Conservation (phyloP, 1,140 invertebrate genomes). For the Drosophila aff. region DNA sequence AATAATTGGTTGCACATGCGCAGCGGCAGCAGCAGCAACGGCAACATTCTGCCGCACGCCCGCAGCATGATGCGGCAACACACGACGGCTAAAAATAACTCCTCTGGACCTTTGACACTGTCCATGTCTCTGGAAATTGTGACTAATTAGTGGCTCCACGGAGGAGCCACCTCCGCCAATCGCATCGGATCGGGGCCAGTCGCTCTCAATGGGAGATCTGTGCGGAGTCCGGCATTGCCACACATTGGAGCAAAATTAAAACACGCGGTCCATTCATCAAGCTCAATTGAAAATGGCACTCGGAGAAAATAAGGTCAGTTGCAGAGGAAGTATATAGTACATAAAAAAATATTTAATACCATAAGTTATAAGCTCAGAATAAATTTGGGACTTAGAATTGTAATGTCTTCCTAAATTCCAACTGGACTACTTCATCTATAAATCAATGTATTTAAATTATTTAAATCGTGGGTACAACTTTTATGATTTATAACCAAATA, state of each 20-base stretch:
- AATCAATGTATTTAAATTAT: too few relatives aligned
- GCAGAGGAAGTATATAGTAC: too few relatives aligned
- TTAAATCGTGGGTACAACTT: background rate
- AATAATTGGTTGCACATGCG: conserved; percentile 84
- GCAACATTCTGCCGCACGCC: conserved; percentile 60
- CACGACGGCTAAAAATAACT: conserved; percentile 50
- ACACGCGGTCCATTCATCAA: conserved; percentile 73
- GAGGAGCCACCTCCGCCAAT: conserved; percentile 22
- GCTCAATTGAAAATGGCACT: conserved; percentile 52
- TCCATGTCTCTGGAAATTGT: conserved; percentile 26
- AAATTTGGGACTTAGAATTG: background rate
- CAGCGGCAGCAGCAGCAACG: conserved; percentile 36
- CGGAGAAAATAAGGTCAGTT: conserved; percentile 10
- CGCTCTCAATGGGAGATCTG: conserved; percentile 19
- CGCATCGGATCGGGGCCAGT: background rate
- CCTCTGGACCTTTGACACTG: conserved; percentile 46
- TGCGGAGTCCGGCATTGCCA: conserved; percentile 47
- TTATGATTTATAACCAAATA: too few relatives aligned
- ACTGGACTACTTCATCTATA: background rate
- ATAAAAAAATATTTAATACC: background rate
- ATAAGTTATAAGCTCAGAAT: background rate
- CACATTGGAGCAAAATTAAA: conserved; percentile 64
- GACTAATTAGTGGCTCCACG: conserved; percentile 58
- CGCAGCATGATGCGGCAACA: conserved; percentile 73
- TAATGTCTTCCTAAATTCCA: background rate